phyloP scores from a whole-genome alignment of 2,797 vertebrate species.

The Tokudaia muenninki region DNA sequence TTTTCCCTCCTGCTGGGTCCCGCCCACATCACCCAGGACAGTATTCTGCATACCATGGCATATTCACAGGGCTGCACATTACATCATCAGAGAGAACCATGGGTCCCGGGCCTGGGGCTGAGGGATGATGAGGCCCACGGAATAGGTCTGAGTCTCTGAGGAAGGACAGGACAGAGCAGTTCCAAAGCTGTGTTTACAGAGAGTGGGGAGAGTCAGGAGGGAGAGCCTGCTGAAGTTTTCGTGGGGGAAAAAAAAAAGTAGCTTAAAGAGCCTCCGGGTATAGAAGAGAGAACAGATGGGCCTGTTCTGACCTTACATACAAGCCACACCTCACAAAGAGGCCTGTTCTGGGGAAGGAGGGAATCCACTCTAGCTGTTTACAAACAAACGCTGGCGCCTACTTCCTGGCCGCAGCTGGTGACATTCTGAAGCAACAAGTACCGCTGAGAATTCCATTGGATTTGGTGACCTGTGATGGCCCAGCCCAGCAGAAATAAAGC shows the following conservation, averaged over 20 bases:
- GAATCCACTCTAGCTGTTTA: background rate
- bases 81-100: background rate
- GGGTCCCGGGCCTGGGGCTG: background rate
- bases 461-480: background rate
- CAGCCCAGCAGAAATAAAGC: background rate
- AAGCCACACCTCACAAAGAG: background rate
- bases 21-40: background rate
- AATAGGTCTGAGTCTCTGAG: background rate
- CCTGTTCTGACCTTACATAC: background rate
- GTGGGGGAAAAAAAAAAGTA: background rate
- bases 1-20: background rate
- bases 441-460: background rate
- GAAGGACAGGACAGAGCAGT: background rate
- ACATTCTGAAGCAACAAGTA: constrained; percentile 58
- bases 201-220: background rate
- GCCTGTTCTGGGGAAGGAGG: background rate
- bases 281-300: background rate
- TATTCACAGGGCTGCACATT: background rate
- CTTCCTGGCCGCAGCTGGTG: background rate
- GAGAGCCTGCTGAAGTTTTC: background rate
- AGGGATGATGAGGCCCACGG: background rate
- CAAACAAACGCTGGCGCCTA: background rate
- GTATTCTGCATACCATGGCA: background rate
- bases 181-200: background rate
- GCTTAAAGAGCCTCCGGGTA: background rate